phyloP scores from a whole-genome alignment of 1,140 invertebrate genomes.

The Caerostris extrusa region DNA sequence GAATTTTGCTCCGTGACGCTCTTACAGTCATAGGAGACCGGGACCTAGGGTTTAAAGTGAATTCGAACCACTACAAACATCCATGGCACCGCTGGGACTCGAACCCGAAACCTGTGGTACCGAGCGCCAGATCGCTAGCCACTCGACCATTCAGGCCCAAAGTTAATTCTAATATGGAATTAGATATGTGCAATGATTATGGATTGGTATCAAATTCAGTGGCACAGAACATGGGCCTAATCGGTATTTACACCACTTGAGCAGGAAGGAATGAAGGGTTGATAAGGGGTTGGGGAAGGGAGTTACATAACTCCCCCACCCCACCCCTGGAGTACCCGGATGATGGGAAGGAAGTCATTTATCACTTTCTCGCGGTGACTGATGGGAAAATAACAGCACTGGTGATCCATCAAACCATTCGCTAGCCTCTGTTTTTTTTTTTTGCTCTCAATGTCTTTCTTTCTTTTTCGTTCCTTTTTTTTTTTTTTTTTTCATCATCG shows the following conservation, averaged over 20 bases:
- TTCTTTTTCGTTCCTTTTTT: slow-evolving; percentile 10
- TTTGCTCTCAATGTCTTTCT: slow-evolving; percentile 39
- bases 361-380: slow-evolving; percentile 77
- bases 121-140: too few species aligned
- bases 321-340: slow-evolving; percentile 71
- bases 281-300: not conserved
- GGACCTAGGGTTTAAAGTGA: too few species aligned
- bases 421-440: slow-evolving; percentile 76
- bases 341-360: slow-evolving; percentile 77
- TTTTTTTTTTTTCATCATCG: slow-evolving; percentile 29
- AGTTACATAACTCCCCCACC: slow-evolving; percentile 54
- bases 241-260: slow-evolving; percentile 69
- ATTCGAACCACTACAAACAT: too few species aligned
- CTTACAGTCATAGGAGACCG: too few species aligned
- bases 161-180: too few species aligned
- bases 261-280: slow-evolving; percentile 42
- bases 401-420: slow-evolving; percentile 77
- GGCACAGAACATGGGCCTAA: not conserved
- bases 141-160: too few species aligned
- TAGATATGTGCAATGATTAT: too few species aligned
- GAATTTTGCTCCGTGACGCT: too few species aligned
- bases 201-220: not conserved
- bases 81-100: too few species aligned
- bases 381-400: slow-evolving; percentile 77
- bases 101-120: too few species aligned